A percentile compares a stretch with the other conserved stretches of the same genome.
Evolutionary conservation across 2,888 invertebrate genomes (phyloP).

Genomic region (Esperia sulphurella): DNA sequence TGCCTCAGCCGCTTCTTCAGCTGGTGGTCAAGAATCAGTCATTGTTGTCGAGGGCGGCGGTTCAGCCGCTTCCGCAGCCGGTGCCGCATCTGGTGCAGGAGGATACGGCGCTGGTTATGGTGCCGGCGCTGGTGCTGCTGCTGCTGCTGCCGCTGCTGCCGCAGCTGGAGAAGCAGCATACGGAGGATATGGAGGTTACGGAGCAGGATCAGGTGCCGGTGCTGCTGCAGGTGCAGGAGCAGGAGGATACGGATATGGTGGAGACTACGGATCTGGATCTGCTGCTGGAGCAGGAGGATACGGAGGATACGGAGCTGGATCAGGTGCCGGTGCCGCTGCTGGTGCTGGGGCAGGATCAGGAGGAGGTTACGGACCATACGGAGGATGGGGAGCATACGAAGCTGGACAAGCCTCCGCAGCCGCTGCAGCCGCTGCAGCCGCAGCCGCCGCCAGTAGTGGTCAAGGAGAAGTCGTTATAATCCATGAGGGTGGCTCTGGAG

Average conservation of each 20-base stretch:
- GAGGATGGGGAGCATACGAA: constrained; percentile 11
- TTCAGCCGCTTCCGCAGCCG: background rate
- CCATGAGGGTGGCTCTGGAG: too few species aligned
- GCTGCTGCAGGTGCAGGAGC: constrained; percentile 1
- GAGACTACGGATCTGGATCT: constrained; percentile 8
- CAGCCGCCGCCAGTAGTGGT: background rate
- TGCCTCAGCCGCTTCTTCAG: constrained; percentile 8
- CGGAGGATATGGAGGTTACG: constrained; percentile 1
- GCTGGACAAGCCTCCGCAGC: background rate
- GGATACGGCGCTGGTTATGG: constrained; percentile 2
- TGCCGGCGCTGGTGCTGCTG: background rate
- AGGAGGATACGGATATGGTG: constrained; percentile 4
- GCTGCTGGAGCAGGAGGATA: constrained; percentile 6
- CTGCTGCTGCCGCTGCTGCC: background rate
- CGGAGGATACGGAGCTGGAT: constrained; percentile 3
- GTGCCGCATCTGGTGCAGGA: constrained; percentile 6
- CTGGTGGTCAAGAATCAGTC: background rate
- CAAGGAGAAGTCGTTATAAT: background rate
- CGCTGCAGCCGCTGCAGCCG: constrained; percentile 3
- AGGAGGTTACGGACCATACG: constrained; percentile 7
- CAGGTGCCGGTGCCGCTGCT: too few species aligned
- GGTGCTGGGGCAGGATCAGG: background rate
- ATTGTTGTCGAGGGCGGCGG: background rate
- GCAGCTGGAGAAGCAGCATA: constrained; percentile 2
- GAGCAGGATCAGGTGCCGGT: constrained; percentile 11